A percentile compares a stretch with the other conserved stretches of the same genome.
These are phyloP conservation scores for Nephrocerus scutellatus DNA, from an alignment of 2,888 invertebrate genomes.

Conservation along the genomic window DNA sequence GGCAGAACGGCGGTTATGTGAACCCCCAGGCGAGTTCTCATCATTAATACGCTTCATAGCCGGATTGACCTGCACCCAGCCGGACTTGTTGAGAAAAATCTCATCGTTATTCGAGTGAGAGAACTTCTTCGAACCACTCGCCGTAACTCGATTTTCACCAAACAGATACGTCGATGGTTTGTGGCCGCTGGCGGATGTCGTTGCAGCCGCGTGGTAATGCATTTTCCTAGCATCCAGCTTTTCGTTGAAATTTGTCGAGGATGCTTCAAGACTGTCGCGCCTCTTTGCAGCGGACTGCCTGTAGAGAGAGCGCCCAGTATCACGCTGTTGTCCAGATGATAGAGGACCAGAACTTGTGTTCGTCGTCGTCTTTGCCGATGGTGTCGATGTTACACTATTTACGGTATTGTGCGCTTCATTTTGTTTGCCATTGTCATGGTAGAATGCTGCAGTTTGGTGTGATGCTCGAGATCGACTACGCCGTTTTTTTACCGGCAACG, in stretches of 20 bases:
- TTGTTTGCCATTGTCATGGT: slow-evolving; percentile 23
- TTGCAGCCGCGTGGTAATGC: slow-evolving; percentile 39
- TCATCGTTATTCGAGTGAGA: slow-evolving; percentile 34
- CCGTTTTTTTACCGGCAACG: slow-evolving; percentile 42
- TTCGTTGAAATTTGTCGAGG: slow-evolving; percentile 42
- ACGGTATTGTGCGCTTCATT: slow-evolving; percentile 3
- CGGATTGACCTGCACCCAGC: slow-evolving; percentile 51
- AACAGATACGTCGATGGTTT: slow-evolving; percentile 44
- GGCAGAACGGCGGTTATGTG: slow-evolving; percentile 27
- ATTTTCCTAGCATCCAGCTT: slow-evolving; percentile 45
- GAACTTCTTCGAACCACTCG: slow-evolving; percentile 20
- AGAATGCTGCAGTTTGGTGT: too few relatives aligned
- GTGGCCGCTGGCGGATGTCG: slow-evolving; percentile 22
- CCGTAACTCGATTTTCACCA: slow-evolving; percentile 34
- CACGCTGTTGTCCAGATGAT: background rate
- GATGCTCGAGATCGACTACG: slow-evolving; percentile 38
- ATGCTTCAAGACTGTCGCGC: slow-evolving; percentile 42
- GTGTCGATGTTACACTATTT: slow-evolving; percentile 9
- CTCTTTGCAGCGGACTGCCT: slow-evolving; percentile 40
- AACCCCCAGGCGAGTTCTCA: slow-evolving; percentile 33
- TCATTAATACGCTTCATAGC: slow-evolving; percentile 41
- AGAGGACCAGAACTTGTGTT: slow-evolving; percentile 8
- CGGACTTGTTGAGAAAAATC: slow-evolving; percentile 47
- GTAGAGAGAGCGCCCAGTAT: too few relatives aligned
- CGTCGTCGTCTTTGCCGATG: slow-evolving; percentile 14